A percentile compares a stretch with the other conserved stretches of the same genome.
These are phyloP conservation scores for Melanotaenia nigrans DNA, from an alignment of 2,797 vertebrate species.

Conservation along the genomic window DNA sequence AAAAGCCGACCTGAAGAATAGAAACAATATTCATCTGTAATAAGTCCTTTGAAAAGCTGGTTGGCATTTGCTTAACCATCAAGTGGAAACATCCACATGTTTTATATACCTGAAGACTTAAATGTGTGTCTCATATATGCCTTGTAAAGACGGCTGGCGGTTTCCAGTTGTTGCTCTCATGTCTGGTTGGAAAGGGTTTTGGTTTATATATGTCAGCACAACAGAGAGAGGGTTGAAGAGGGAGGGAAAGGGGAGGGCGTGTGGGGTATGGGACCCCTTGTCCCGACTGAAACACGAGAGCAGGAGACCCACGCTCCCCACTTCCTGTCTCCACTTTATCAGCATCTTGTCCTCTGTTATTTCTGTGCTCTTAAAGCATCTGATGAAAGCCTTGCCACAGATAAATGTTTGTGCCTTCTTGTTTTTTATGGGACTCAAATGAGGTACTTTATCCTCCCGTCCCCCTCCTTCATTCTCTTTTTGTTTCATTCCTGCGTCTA, in stretches of 20 bases:
- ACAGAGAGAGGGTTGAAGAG: constrained; percentile 29
- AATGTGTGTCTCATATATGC: constrained; percentile 49
- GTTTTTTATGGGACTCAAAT: constrained; percentile 82
- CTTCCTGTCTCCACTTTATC: constrained; percentile 85
- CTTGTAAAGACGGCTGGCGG: constrained; percentile 42
- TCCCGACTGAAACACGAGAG: constrained; percentile 75
- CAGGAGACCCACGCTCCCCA: constrained; percentile 71
- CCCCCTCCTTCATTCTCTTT: constrained; percentile 7
- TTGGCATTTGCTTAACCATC: constrained; percentile 28
- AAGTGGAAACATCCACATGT: constrained; percentile 28
- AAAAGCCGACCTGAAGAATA: constrained; percentile 53
- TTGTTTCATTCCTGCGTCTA: constrained; percentile 71
- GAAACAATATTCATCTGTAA: constrained; percentile 51
- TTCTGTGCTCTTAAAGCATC: constrained; percentile 73
- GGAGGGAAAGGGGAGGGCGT: not conserved
- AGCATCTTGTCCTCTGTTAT: constrained; percentile 79
- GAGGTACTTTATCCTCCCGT: constrained; percentile 71
- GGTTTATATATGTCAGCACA: constrained; percentile 78
- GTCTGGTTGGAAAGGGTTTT: constrained; percentile 66
- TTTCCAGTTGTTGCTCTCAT: constrained; percentile 70
- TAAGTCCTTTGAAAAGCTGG: constrained; percentile 46
- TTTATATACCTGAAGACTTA: constrained; percentile 46
- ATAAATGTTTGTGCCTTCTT: constrained; percentile 83
- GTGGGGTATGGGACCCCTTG: constrained; percentile 44
- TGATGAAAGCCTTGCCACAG: constrained; percentile 80